Percentiles rank a stretch among this genome's conserved stretches.
Evolutionary conservation across 2,888 invertebrate genomes (phyloP).

Genomic region (Alitta virens): DNA sequence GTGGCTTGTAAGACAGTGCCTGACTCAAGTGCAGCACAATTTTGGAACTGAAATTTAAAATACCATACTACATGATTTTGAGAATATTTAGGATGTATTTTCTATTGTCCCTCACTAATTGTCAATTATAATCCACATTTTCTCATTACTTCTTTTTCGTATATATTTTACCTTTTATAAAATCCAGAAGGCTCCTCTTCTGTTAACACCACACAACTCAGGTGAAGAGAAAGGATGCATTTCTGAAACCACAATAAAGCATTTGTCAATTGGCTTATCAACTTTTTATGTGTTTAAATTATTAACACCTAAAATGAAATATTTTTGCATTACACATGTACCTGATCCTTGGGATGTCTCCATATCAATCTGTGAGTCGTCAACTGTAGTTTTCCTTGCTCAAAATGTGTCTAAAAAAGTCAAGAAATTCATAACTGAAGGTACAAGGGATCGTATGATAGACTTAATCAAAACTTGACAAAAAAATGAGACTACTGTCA

Average conservation of each 20-base stretch:
- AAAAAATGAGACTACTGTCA: background rate
- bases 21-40: slow-evolving; percentile 69
- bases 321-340: too few relatives aligned
- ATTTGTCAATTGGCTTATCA: too few relatives aligned
- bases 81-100: too few relatives aligned
- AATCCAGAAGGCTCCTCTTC: slow-evolving; percentile 82
- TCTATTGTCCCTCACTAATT: too few relatives aligned
- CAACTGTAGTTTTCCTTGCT: slow-evolving; percentile 76
- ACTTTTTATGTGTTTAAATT: too few relatives aligned
- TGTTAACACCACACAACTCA: slow-evolving; percentile 72
- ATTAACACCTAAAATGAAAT: background rate
- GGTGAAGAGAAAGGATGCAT: slow-evolving; percentile 60
- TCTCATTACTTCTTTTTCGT: too few relatives aligned
- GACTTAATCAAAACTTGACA: background rate
- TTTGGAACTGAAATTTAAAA: slow-evolving; percentile 59
- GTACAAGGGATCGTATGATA: too few relatives aligned
- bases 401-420: slow-evolving; percentile 73
- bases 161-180: slow-evolving; percentile 75
- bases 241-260: slow-evolving; percentile 20
- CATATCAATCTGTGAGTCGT: slow-evolving; percentile 85
- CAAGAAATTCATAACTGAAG: background rate
- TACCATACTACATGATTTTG: too few relatives aligned
- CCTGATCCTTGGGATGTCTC: slow-evolving; percentile 68
- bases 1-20: slow-evolving; percentile 63
- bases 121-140: too few relatives aligned